Percentiles rank a stretch among this genome's conserved stretches.
phyloP scores from a whole-genome alignment of 2,113 vertebrate genomes.

The Osmerus mordax region DNA sequence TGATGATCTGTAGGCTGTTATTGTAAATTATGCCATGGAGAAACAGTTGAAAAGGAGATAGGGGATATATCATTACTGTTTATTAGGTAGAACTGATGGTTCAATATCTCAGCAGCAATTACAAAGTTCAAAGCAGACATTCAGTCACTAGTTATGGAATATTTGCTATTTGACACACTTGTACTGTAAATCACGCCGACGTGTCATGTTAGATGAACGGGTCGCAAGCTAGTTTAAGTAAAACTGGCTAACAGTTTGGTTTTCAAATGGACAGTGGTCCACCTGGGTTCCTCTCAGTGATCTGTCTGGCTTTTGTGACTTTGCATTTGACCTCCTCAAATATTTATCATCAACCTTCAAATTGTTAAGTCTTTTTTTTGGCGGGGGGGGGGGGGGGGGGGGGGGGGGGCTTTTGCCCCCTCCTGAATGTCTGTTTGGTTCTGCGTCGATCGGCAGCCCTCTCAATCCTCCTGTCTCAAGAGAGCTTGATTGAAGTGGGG shows the following conservation, averaged over 20 bases:
- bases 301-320: constrained; percentile 50
- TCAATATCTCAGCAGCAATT: neutral
- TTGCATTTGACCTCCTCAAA: constrained; percentile 56
- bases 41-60: constrained; percentile 13
- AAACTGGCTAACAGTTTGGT: neutral
- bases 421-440: constrained; percentile 45
- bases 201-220: neutral
- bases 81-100: neutral
- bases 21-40: constrained; percentile 27
- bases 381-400: constrained; percentile 29
- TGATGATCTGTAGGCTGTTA: constrained; percentile 20
- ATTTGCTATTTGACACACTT: neutral
- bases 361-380: constrained; percentile 53
- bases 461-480: constrained; percentile 58
- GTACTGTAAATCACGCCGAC: neutral
- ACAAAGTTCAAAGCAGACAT: neutral
- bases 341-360: constrained; percentile 59
- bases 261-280: neutral
- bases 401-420: constrained; percentile 28
- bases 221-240: neutral
- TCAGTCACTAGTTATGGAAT: neutral
- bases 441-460: constrained; percentile 48
- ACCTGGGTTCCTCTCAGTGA: constrained; percentile 46
- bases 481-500: constrained; percentile 67
- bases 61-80: constrained; percentile 1